A percentile compares a stretch with the other conserved stretches of the same genome.
These are phyloP conservation scores for Polymixis lichenea DNA, from an alignment of 2,888 invertebrate species.

Conservation along the genomic window DNA sequence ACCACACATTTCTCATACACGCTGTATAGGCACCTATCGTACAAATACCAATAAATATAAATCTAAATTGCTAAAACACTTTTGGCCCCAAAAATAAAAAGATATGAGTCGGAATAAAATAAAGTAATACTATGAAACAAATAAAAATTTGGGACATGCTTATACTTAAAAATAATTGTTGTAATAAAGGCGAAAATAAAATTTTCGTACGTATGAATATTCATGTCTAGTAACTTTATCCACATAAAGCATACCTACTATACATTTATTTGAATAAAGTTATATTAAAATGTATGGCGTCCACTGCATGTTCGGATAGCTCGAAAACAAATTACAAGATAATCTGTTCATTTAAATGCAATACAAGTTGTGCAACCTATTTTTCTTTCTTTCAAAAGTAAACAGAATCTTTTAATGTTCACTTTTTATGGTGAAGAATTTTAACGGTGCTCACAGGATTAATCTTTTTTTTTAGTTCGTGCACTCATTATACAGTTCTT, in stretches of 20 bases:
- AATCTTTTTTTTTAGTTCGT: too few relatives aligned
- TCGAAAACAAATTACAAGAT: slow-evolving; percentile 44
- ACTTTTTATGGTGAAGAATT: not conserved
- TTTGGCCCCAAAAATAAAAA: slow-evolving; percentile 35
- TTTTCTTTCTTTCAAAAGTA: not conserved
- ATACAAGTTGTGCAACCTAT: slow-evolving; percentile 13
- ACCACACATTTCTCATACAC: not conserved
- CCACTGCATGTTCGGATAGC: slow-evolving; percentile 18
- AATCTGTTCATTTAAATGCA: slow-evolving; percentile 51
- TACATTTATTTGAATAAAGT: slow-evolving; percentile 3
- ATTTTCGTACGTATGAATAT: slow-evolving; percentile 46
- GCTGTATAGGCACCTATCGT: not conserved
- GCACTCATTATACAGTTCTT: too few relatives aligned
- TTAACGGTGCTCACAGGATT: too few relatives aligned
- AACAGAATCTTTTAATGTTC: not conserved
- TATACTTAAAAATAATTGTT: slow-evolving; percentile 52
- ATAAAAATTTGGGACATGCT: slow-evolving; percentile 25
- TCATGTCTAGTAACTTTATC: slow-evolving; percentile 25
- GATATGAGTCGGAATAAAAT: slow-evolving; percentile 20
- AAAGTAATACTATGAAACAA: slow-evolving; percentile 27
- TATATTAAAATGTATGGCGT: slow-evolving; percentile 31
- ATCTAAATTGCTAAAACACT: slow-evolving; percentile 23
- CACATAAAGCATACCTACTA: not conserved
- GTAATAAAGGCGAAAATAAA: slow-evolving; percentile 36
- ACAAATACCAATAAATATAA: slow-evolving; percentile 27